Conservation (phyloP, 1,140 invertebrate species). For the Atta cephalotes region DNA sequence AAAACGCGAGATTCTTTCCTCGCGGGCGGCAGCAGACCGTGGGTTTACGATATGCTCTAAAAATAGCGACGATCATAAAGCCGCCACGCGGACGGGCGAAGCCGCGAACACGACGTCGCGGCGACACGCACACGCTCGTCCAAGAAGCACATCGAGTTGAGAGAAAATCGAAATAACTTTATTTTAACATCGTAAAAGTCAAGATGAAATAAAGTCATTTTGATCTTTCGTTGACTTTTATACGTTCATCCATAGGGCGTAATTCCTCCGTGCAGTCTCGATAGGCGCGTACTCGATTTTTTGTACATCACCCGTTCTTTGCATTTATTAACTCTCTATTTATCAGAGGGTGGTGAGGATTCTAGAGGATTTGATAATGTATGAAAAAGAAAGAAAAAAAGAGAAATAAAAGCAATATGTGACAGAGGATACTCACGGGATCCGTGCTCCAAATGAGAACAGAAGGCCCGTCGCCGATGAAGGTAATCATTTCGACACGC, state of each 20-base stretch:
- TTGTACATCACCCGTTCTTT: background rate
- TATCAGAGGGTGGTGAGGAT: background rate
- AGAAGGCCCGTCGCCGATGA: slow-evolving; percentile 73
- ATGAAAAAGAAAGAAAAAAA: background rate
- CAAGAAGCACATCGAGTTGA: too few relatives aligned
- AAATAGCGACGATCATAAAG: slow-evolving; percentile 78
- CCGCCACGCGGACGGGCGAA: slow-evolving; percentile 67
- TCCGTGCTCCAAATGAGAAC: slow-evolving; percentile 73
- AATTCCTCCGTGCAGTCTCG: too few relatives aligned
- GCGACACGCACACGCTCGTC: background rate
- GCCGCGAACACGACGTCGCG: slow-evolving; percentile 40
- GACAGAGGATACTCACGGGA: slow-evolving; percentile 76
- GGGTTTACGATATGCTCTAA: slow-evolving; percentile 75
- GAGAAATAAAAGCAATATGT: background rate
- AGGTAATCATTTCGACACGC: slow-evolving; percentile 76
- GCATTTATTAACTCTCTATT: background rate
- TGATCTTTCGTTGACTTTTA: too few relatives aligned
- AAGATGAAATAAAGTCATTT: too few relatives aligned
- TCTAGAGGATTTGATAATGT: background rate
- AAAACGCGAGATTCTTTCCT: slow-evolving; percentile 65
- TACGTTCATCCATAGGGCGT: too few relatives aligned
- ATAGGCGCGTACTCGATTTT: too few relatives aligned
- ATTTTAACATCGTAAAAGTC: too few relatives aligned
- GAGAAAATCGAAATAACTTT: too few relatives aligned
- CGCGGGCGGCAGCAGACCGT: slow-evolving; percentile 37